These are phyloP conservation scores for Phenganax marumi DNA, from an alignment of 92 coral and sea anemone species.

Conservation along the genomic window DNA sequence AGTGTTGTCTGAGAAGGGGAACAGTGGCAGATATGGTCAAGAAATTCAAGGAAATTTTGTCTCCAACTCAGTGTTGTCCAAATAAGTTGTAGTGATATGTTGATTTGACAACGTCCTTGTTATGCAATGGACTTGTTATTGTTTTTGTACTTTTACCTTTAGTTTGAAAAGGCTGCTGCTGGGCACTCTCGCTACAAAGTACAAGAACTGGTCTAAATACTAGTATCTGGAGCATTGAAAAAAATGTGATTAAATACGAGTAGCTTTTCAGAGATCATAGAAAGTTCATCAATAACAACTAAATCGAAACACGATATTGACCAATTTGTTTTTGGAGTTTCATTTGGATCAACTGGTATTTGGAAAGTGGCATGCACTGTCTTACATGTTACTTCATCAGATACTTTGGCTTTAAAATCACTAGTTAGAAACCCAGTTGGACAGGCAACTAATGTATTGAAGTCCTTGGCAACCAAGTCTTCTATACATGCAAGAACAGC, in stretches of 20 bases:
- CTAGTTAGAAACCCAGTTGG: no score
- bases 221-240: neutral
- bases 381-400: slow-evolving; percentile 4
- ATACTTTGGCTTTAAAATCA: neutral
- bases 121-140: neutral
- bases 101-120: neutral
- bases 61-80: neutral
- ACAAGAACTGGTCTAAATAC: neutral
- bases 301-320: neutral
- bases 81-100: slow-evolving; percentile 11
- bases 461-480: no score
- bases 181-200: neutral
- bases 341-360: neutral
- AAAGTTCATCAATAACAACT: neutral
- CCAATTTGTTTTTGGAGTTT: neutral
- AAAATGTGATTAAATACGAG: neutral
- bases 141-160: neutral
- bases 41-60: neutral
- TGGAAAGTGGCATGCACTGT: slow-evolving; percentile 2
- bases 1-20: neutral
- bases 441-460: no score
- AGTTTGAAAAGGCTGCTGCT: neutral
- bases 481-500: no score
- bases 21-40: slow-evolving; percentile 19
- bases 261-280: neutral